Base-by-base conservation (phyloP, 2,113 vertebrate species). In the Cyanoderma ruficeps region DNA sequence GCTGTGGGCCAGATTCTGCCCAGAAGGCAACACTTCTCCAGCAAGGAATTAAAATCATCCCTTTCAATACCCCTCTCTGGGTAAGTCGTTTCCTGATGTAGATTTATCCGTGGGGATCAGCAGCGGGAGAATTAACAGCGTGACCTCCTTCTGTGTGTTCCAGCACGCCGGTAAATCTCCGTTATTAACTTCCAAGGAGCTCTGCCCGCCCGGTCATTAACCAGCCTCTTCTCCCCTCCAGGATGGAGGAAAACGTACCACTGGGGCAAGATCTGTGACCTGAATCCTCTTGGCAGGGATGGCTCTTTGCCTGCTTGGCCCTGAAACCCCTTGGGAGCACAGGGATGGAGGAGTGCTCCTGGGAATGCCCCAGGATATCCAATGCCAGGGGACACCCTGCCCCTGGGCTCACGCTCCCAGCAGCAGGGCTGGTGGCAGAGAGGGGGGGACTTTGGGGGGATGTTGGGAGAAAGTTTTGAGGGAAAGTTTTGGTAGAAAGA, bases 31-130 rank as follows among this genome's bases (percentile, higher is more conserved):
- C 13, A 6, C 20, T 69, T 60, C 17, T 87, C 35, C 31, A 64
- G 30, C 4, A 2, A 53, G 52, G 59, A 31, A 74, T 77, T 46
- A 69, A 8, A 37, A 65, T 37, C 22, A 37, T 53, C 83, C 63
- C 9, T 77, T 80, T 77, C 80, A 69, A 94, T 69, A 2, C 68
- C 4, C 31, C 0, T 80, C 63, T 55, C 83, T 11, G 80, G 59
- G 63, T 86, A 77, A 93, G 49, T 65, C 5, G 0, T 53, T 71
- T 86, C 83, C 63, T 71, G 89, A 20, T 23, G 79, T 7, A 20
- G 92, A 78, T 96, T 95, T 89, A 96, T 96, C 87, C 23, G 3
- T 60, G 35, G 89, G 86, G 87, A 94, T 92, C 91, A 89, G 93
- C 77, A 46, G 15, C 2, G 0, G 87, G 68, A 86, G 91, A 83